Percentiles rank a stretch among this genome's conserved stretches.
Conservation (phyloP, 2,797 vertebrate genomes). For the Mergus octosetaceus region DNA sequence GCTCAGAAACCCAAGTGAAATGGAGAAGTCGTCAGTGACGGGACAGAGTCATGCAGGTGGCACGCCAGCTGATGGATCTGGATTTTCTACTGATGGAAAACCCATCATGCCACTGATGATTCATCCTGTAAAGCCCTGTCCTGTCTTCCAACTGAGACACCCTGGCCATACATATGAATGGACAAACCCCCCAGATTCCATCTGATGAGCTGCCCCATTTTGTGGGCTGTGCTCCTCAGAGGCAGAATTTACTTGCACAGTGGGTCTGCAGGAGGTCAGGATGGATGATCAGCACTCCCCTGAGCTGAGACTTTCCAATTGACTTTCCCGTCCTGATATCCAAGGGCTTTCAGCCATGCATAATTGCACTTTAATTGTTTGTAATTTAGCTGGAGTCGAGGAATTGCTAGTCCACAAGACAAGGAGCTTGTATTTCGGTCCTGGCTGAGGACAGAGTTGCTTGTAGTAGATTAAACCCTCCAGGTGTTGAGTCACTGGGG, state of each 20-base stretch:
- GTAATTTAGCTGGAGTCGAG: neutral
- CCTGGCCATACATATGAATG: neutral
- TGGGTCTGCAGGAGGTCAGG: neutral
- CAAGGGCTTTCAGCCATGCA: neutral
- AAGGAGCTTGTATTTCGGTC: neutral
- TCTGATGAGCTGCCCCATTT: neutral
- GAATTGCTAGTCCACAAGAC: neutral
- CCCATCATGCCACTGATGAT: neutral
- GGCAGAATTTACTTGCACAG: neutral
- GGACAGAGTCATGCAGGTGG: rapidly evolving
- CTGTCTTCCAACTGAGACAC: neutral
- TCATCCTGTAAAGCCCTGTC: neutral
- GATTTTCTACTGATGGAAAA: neutral
- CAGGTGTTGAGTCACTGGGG: neutral
- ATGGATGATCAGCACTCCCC: neutral
- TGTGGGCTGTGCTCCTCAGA: neutral
- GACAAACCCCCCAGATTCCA: rapidly evolving
- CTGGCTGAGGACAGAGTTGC: neutral
- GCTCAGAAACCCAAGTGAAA: neutral
- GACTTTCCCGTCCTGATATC: neutral
- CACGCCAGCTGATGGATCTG: neutral
- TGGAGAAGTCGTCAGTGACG: rapidly evolving
- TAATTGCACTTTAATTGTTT: neutral
- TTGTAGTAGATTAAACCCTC: neutral
- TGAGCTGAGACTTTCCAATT: neutral